These are phyloP conservation scores for Pseudochromis fuscus DNA, from an alignment of 2,797 vertebrate species.

Conservation along the genomic window DNA sequence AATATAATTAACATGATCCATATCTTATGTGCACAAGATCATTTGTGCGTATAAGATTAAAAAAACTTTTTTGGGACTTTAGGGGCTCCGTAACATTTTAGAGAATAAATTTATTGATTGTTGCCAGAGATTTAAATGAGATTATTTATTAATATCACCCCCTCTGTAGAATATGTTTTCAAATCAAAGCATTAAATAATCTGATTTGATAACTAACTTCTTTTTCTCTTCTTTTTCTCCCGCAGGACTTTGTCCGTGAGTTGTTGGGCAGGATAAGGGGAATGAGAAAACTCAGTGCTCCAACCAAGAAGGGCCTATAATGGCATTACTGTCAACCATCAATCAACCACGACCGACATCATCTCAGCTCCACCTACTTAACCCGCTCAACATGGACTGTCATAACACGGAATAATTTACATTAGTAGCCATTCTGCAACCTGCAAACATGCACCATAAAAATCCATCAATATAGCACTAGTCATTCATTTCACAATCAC, in stretches of 20 bases:
- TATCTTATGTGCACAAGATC: too few species aligned
- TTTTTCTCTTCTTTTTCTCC: constrained; percentile 24
- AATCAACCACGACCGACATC: constrained; percentile 46
- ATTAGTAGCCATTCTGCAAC: constrained; percentile 57
- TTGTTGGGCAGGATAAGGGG: constrained; percentile 95
- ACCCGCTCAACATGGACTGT: constrained; percentile 57
- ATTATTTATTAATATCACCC: too few species aligned
- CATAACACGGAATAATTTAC: constrained; percentile 57
- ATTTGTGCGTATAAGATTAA: too few species aligned
- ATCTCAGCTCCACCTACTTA: constrained; percentile 61
- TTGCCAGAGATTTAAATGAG: too few species aligned
- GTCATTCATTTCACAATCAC: constrained; percentile 48
- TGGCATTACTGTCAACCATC: constrained; percentile 56
- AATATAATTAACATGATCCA: too few species aligned
- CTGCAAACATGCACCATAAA: constrained; percentile 54
- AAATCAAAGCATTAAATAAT: too few species aligned
- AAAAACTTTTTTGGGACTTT: too few species aligned
- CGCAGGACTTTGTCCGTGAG: constrained; percentile 94
- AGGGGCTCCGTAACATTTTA: too few species aligned
- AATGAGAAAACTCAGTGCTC: constrained; percentile 97
- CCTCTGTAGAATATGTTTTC: too few species aligned
- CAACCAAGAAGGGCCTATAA: constrained; percentile 96
- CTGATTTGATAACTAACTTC: too few species aligned
- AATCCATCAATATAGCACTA: constrained; percentile 61
- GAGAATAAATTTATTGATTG: too few species aligned